Conservation (phyloP, 2,888 invertebrate genomes). For the Liopterus haemorrhoidalis region DNA sequence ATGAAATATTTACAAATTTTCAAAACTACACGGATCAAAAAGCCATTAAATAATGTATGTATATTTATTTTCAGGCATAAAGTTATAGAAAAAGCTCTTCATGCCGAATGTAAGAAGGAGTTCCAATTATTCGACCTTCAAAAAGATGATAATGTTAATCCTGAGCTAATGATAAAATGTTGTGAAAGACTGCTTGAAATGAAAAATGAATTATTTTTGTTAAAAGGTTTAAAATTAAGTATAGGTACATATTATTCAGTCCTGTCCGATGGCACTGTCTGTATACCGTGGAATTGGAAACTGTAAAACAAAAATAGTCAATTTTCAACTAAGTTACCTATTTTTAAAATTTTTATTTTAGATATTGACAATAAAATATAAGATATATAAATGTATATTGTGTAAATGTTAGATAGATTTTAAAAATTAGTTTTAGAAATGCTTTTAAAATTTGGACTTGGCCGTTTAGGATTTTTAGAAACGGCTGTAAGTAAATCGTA, state of each 20-base stretch:
- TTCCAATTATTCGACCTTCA: conserved; percentile 66
- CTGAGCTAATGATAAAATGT: conserved; percentile 82
- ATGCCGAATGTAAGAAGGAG: conserved; percentile 58
- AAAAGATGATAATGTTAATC: conserved; percentile 88
- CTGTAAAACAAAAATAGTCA: too few species aligned
- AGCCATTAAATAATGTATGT: background rate
- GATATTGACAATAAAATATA: too few species aligned
- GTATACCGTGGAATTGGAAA: conserved; percentile 90
- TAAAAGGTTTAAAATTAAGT: conserved; percentile 67
- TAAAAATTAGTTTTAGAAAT: too few species aligned
- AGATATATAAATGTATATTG: too few species aligned
- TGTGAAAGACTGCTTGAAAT: conserved; percentile 63
- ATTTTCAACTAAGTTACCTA: too few species aligned
- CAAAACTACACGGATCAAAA: too few species aligned
- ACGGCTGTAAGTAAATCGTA: too few species aligned
- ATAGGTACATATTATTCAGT: conserved; percentile 90
- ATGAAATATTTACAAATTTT: too few species aligned
- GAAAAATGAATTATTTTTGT: conserved; percentile 46
- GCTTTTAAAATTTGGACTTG: too few species aligned
- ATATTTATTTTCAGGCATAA: conserved; percentile 60
- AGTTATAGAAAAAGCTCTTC: conserved; percentile 69
- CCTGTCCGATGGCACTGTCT: conserved; percentile 81
- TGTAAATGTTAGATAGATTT: too few species aligned
- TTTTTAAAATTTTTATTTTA: too few species aligned
- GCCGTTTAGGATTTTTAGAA: too few species aligned